Evolutionary conservation across 2,113 vertebrate species (phyloP).

Genomic region (Origma solitaria): DNA sequence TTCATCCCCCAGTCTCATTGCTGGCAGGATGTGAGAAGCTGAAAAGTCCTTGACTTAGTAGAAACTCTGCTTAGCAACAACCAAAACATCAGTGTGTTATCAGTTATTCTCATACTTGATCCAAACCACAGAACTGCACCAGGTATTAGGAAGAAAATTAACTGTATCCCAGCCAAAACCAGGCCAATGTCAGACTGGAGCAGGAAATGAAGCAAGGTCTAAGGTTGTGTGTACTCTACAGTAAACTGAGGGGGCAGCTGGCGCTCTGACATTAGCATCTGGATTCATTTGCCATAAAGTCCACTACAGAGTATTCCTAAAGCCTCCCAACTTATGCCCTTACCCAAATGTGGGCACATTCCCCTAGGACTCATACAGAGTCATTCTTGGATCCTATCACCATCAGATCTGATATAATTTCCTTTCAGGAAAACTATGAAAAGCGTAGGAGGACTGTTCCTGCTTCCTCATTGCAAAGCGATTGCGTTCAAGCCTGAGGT

Average conservation of each 20-base stretch:
- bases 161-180: neutral
- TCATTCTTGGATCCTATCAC: neutral
- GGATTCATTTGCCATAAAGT: neutral
- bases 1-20: neutral
- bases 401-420: neutral
- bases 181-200: neutral
- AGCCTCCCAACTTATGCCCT: accelerated
- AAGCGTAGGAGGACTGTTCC: neutral
- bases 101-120: neutral
- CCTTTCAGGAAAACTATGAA: neutral
- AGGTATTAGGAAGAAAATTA: neutral
- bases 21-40: neutral
- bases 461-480: neutral
- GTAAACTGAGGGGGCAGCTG: neutral
- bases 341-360: neutral
- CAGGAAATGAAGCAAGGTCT: neutral
- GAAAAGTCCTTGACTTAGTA: neutral
- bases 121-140: neutral
- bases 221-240: neutral
- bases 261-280: neutral
- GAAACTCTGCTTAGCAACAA: neutral
- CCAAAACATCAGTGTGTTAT: neutral
- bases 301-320: neutral
- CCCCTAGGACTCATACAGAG: neutral
- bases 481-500: neutral